Percentiles rank a stretch among this genome's conserved stretches.
Evolutionary conservation across 2,797 vertebrate genomes (phyloP).

Genomic region (Limosa lapponica): DNA sequence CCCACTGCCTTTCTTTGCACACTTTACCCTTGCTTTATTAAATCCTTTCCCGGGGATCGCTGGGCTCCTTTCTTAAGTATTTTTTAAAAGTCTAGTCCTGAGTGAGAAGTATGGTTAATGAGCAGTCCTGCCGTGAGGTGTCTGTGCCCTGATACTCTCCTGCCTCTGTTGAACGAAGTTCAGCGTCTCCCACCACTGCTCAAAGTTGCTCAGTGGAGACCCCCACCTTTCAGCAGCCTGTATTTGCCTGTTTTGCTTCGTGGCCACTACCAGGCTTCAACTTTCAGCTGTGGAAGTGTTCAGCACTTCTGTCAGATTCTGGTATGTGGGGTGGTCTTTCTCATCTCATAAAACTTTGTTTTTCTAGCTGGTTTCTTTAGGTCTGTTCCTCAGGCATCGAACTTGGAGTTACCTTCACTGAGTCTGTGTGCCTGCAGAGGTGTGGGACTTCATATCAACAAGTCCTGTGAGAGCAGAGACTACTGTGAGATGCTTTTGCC

Average conservation of each 20-base stretch:
- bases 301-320: neutral
- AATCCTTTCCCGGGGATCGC: rapidly evolving
- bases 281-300: neutral
- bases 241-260: neutral
- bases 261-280: neutral
- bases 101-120: neutral
- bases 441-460: neutral
- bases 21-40: neutral
- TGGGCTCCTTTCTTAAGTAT: neutral
- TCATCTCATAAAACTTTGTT: neutral
- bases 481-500: neutral
- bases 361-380: neutral
- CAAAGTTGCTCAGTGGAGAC: neutral
- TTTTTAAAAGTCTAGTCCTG: neutral
- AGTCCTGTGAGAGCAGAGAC: neutral
- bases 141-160: neutral
- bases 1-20: neutral
- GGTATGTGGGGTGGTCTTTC: neutral
- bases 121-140: neutral
- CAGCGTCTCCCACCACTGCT: neutral
- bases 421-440: neutral
- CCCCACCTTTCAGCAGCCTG: rapidly evolving
- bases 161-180: rapidly evolving
- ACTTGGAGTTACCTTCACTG: neutral
- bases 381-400: neutral